Percentiles rank a stretch among this genome's conserved stretches.
phyloP scores from a whole-genome alignment of 2,113 vertebrate genomes.

The Corvus cornix region DNA sequence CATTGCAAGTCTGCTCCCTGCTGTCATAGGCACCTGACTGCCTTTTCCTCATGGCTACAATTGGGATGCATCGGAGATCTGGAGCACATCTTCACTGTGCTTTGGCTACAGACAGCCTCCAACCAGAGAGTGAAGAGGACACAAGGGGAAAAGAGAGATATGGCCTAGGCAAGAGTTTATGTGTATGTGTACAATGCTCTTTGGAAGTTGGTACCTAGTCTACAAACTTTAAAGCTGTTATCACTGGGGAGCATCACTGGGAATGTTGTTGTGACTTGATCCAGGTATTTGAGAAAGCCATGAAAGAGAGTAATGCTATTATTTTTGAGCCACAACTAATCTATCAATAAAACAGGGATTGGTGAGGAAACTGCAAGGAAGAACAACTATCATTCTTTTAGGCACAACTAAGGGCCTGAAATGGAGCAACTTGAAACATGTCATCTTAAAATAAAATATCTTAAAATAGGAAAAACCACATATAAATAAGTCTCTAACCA shows the following conservation, averaged over 20 bases:
- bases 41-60: neutral
- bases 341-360: constrained; percentile 13
- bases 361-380: neutral
- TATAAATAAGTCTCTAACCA: neutral
- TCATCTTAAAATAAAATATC: neutral
- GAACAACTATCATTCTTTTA: neutral
- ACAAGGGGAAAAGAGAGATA: neutral
- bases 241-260: neutral
- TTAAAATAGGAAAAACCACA: neutral
- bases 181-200: neutral
- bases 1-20: neutral
- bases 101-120: neutral
- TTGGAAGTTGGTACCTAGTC: neutral
- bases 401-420: neutral
- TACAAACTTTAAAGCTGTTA: neutral
- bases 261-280: neutral
- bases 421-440: neutral
- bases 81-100: neutral
- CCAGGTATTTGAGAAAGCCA: neutral
- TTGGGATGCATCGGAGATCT: rapidly evolving
- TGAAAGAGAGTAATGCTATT: neutral
- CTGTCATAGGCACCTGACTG: neutral
- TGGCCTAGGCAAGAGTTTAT: neutral
- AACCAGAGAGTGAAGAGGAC: neutral
- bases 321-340: constrained; percentile 4